Base-by-base conservation (phyloP, 2,888 invertebrate genomes). In the Syritta pipiens region DNA sequence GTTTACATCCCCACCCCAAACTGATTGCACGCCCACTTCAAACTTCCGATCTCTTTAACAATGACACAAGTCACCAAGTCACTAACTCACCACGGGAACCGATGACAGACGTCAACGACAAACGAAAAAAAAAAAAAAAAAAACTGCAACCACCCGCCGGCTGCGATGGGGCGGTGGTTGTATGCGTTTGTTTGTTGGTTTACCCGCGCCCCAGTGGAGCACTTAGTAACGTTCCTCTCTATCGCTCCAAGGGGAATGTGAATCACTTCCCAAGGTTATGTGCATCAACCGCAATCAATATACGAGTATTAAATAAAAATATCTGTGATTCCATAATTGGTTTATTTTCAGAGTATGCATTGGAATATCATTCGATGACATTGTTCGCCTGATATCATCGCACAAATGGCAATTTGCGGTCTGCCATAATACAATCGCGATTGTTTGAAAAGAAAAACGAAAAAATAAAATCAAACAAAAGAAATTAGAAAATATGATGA, bases 241-340 rank as follows among this genome's bases (percentile, higher is more conserved):
- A 3, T 10, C 22, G 17, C 14, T 4, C 26, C 40, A 19, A 40
- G 19, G 26, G 40, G 19, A 40, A 40, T 55, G 14, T 19, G 55
- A 40, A 37, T 9, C 26, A 19, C 24, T 55, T 40, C 10, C 14
- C 55, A 26, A 55, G 55, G 40, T 40, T 26, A 55, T 20, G 24
- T 40, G 26, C 40, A 40, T 40, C 40, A 55, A 55, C 55, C 40
- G 40, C 55, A 55, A 40, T 55, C 22, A 24, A 24, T 40, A 55
- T 55, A n/a, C 19, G 28, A 1, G n/a, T 17, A 37, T 17, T 40
- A 26, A 28, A 55, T 19, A 55, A 4, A 40, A 40, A 40, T 55
- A 40, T 55, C 40, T 55, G 40, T 19, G 55, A 55, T 55, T 55
- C 28, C n/a, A 10, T 40, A 55, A 55, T 40, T 40, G 55, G 26